Conservation (phyloP, 92 coral and sea anemone genomes). For the Virgularia gustaviana region DNA sequence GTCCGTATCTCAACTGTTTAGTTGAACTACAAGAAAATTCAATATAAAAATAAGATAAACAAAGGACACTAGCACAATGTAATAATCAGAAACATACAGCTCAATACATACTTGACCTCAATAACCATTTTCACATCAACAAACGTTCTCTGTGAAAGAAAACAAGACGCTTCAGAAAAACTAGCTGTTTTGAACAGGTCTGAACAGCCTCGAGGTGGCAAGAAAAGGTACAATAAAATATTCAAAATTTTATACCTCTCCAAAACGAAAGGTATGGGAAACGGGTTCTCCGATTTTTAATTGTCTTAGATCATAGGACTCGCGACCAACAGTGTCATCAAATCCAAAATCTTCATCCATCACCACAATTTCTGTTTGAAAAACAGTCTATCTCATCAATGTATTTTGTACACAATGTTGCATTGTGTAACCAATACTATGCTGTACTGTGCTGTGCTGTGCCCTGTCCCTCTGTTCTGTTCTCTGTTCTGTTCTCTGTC, state of each 20-base stretch:
- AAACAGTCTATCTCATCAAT: too few relatives aligned
- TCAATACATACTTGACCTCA: background rate
- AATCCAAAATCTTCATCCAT: conserved; percentile 35
- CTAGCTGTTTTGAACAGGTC: too few relatives aligned
- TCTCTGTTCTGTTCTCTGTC: too few relatives aligned
- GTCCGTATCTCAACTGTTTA: conserved; percentile 13
- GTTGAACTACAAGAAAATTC: background rate
- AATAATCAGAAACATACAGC: too few relatives aligned
- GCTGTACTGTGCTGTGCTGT: too few relatives aligned
- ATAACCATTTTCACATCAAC: conserved; percentile 1
- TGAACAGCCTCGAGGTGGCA: too few relatives aligned
- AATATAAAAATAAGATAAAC: too few relatives aligned
- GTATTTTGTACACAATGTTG: too few relatives aligned
- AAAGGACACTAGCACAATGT: too few relatives aligned
- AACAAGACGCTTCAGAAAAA: background rate
- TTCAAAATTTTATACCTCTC: background rate
- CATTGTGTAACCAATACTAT: too few relatives aligned
- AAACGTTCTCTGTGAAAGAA: background rate
- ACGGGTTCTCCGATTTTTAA: conserved; percentile 2
- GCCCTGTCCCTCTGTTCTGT: too few relatives aligned
- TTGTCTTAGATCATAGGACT: background rate
- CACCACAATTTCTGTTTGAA: conserved; percentile 5
- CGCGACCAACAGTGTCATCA: conserved; percentile 22
- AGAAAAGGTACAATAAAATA: background rate
- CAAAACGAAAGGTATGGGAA: background rate